These are phyloP conservation scores for Epinotia demarniana DNA, from an alignment of 2,888 invertebrate species.

Conservation along the genomic window DNA sequence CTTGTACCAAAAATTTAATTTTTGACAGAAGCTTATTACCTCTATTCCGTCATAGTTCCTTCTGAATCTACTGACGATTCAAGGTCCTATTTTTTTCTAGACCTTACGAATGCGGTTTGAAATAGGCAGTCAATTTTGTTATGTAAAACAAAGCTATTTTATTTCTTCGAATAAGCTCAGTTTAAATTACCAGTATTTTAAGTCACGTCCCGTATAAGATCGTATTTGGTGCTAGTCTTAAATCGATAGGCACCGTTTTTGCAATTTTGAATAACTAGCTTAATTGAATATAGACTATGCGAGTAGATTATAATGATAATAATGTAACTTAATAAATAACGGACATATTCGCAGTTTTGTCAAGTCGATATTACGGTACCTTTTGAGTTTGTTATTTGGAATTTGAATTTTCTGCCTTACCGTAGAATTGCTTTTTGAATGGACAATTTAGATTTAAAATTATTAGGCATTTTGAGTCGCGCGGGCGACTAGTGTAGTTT, in stretches of 20 bases:
- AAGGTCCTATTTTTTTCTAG: no score
- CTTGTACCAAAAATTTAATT: no score
- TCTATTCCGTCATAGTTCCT: no score
- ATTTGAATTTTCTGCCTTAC: no score
- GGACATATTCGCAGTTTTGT: neutral
- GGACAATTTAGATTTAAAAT: no score
- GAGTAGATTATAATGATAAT: slow-evolving; percentile 14
- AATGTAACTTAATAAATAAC: slow-evolving; percentile 9
- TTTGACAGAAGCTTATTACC: no score
- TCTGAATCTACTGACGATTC: no score
- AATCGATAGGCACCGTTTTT: slow-evolving; percentile 21
- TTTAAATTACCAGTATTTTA: slow-evolving; percentile 15
- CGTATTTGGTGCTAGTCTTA: slow-evolving; percentile 27
- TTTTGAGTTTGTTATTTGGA: neutral
- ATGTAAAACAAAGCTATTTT: neutral
- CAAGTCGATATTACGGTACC: slow-evolving; percentile 15
- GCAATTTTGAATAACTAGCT: slow-evolving; percentile 30
- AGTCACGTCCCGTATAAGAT: slow-evolving; percentile 3
- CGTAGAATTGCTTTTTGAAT: no score
- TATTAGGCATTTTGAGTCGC: no score
- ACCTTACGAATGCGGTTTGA: no score
- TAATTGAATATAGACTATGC: slow-evolving; percentile 19
- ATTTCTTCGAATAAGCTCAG: neutral
- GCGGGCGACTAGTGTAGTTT: no score
- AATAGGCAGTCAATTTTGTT: no score